Base-by-base conservation (phyloP, 2,113 vertebrate genomes). In the Periophthalmus modestus region DNA sequence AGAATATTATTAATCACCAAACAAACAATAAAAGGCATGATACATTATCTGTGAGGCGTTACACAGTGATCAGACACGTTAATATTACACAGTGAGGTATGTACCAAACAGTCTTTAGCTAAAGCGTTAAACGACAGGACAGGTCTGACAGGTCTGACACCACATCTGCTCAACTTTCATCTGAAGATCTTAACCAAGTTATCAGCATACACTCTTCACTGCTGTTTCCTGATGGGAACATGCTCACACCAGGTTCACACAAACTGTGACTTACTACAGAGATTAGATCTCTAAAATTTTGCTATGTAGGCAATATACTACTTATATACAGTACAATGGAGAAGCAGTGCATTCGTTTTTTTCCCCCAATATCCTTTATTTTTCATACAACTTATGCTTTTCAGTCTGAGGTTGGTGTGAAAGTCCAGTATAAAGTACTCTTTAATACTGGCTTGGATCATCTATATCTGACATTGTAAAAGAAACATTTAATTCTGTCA, bases 111-210 rank as follows among this genome's bases (percentile, higher is more conserved):
- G 28, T 10, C 24, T 59, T 75, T 4, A 34, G 16, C n/a, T 10
- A 11, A 70, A 68, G 28, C 12, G 21, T 55, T 66, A n/a, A 54
- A 55, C 18, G 18, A 21, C 28, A 19, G 5, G 72, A 28, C 87
- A 62, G 65, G 89, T 83, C 34, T 6, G 71, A 43, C 88, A 78
- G 83, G 85, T n/a, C n/a, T n/a, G 75, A 62, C 34, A 59, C 21
- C 74, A 36, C 19, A 68, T 74, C 14, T 62, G 19, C 12, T 7
- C 58, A 5, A 50, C 4, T 66, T 33, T 70, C 28, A 28, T 28
- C 23, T 4, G 34, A 46, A 66, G 39, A 52, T 39, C 19, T 58
- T 23, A 71, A 57, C 61, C 3, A 43, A 61, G n/a, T 59, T 28
- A 59, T 59, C 23, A 59, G 21, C 19, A 9, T 12, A 21, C 23